Base-by-base conservation (phyloP, 2,888 invertebrate species). In the Phalera bucephala region DNA sequence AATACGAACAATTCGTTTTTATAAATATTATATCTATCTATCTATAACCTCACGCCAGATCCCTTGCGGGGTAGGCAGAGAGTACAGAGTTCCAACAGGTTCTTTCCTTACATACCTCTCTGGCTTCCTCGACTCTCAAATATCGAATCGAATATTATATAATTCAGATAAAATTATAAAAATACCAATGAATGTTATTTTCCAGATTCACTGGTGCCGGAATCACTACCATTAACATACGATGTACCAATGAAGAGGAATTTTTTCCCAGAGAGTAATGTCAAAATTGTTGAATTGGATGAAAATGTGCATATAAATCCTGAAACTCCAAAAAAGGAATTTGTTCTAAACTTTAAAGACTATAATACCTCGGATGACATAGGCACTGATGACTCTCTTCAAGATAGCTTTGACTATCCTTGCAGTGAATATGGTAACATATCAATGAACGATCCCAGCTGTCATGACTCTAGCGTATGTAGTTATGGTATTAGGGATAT, bases 181-280 rank as follows among this genome's bases (percentile, higher is more conserved):
- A 31, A 33, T 10, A 12, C 9, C 4, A 28, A 36, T n/a, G 4
- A 27, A 10, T 14, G 7, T 17, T 31, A 8, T 43, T 40, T 55
- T 60, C 40, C 39, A 65, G 68, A 57, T 34, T 23, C 38, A 37
- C 26, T 15, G 9, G 20, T 22, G 9, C 20, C 44, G 31, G 47
- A 46, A 8, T 11, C 52, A n/a, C 55, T 59, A 20, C 39, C 63
- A 14, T 34, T 67, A 22, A 28, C 50, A n/a, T 58, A 38, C 41
- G 46, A 45, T 28, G 33, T 46, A 19, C 19, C 39, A 8, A 31
- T 14, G 8, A 32, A 45, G 15, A 27, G 40, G 13, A 13, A 26
- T 17, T 19, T 2, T 10, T 15, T 15, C 11, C 3, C 15, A 3
- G 27, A 45, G 36, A 30, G 11, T 1, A 34, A 19, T 7, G 21